phyloP scores from a whole-genome alignment of 2,888 invertebrate genomes.

The Tipula confusa region DNA sequence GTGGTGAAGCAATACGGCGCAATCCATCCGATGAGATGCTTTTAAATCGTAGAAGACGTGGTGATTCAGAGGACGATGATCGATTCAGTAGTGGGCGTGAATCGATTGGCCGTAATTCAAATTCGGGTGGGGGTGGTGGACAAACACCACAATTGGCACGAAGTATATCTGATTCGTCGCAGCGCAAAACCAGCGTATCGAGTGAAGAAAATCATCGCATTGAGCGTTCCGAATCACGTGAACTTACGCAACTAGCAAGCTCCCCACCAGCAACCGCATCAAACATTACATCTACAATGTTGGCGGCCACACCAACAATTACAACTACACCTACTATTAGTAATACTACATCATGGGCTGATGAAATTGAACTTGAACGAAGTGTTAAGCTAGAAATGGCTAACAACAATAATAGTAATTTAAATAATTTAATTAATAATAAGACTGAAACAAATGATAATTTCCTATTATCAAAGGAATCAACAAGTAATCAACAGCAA shows the following conservation, averaged over 20 bases:
- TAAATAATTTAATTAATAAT: slow-evolving; percentile 28
- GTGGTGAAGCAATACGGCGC: slow-evolving; percentile 35
- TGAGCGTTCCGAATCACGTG: slow-evolving; percentile 36
- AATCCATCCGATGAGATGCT: slow-evolving; percentile 38
- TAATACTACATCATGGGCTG: slow-evolving; percentile 51
- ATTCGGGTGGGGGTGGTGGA: slow-evolving; percentile 34
- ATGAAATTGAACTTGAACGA: slow-evolving; percentile 46
- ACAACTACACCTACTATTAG: background rate
- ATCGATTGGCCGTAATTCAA: slow-evolving; percentile 37
- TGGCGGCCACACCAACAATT: background rate
- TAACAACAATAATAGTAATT: background rate
- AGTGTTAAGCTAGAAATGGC: background rate
- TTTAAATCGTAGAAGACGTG: slow-evolving; percentile 35
- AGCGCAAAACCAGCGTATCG: slow-evolving; percentile 49
- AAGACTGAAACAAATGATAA: slow-evolving; percentile 30
- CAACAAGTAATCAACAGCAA: slow-evolving; percentile 16
- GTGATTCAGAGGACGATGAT: slow-evolving; percentile 41
- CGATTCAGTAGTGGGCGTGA: slow-evolving; percentile 38
- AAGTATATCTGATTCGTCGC: slow-evolving; percentile 51
- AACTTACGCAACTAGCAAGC: slow-evolving; percentile 31
- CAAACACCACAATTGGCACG: slow-evolving; percentile 43
- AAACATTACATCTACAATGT: background rate
- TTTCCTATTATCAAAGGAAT: background rate
- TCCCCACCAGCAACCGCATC: background rate
- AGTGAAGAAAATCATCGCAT: slow-evolving; percentile 35